Evolutionary conservation across 2,797 vertebrate species (phyloP), one percentile per base, ranked within the genome.

Genomic region (Molossus alvarezi): DNA sequence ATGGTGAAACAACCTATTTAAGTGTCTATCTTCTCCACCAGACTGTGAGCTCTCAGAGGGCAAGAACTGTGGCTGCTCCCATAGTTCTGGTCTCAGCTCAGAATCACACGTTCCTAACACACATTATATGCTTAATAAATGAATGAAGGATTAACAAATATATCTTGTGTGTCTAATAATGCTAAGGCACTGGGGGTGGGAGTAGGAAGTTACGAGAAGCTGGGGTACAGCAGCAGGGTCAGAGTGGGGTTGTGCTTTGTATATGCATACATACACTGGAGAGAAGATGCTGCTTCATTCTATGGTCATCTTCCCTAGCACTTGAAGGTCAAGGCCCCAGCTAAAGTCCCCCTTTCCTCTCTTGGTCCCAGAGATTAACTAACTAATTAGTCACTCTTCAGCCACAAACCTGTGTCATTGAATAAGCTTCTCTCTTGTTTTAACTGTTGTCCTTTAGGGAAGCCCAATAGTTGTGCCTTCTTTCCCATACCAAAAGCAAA

Each of bases 401-500:
- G 21, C 62, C 64, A 93, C 53, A 64, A 92, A 80, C 21, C 51
- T 75, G 12, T 23, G 18, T 41, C 41, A 86, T 45, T 69, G n/a
- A 75, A 64, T 81, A 45, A 53, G 23, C 0, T 1, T 58, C 83
- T n/a, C 69, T 69, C 8, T 29, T 55, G 6, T 65, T 60, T 41
- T 84, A 55, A 14, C 37, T 84, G 12, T 9, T 62, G 20, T 87
- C 81, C 18, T 33, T 60, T 37, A 92, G n/a, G 14, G 27, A 90
- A 92, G 53, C 33, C 45, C 1, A 27, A 53, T 21, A 83, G 5
- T 29, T 60, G 79, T 85, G 23, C 25, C 48, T 64, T 82, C 60
- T 57, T 76, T 58, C 81, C 23, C 75, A 77, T 25, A 20, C 58
- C 48, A 21, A 65, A 94, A 84, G 53, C 29, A 84, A 87, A 79